Evolutionary conservation across 2,888 invertebrate genomes (phyloP).

Genomic region (Aricia artaxerxes): DNA sequence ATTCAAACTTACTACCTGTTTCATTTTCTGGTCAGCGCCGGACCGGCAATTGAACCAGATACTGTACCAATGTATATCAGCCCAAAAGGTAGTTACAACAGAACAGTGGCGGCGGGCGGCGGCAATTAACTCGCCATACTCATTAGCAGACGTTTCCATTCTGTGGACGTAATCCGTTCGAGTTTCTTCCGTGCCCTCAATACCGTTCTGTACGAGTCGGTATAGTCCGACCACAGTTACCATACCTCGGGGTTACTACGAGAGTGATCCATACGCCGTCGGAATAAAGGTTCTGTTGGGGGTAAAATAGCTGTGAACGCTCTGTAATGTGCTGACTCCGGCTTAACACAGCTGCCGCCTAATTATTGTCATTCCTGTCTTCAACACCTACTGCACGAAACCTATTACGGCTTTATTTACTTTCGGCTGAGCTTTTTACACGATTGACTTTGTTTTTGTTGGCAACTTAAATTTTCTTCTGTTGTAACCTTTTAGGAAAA

Average conservation of each 20-base stretch:
- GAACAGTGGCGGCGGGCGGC: constrained; percentile 44
- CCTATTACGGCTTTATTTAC: constrained; percentile 48
- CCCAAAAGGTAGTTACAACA: constrained; percentile 43
- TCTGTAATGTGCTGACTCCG: constrained; percentile 58
- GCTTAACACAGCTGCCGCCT: constrained; percentile 48
- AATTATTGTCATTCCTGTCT: constrained; percentile 51
- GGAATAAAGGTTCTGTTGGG: background rate
- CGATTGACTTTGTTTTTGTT: constrained; percentile 1
- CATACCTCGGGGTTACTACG: background rate
- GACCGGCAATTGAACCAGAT: background rate
- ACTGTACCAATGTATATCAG: background rate
- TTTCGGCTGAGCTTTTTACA: constrained; percentile 37
- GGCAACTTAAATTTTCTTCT: background rate
- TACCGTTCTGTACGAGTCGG: constrained; percentile 56
- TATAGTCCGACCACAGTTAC: constrained; percentile 23
- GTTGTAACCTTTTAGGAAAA: background rate
- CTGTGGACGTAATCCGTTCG: constrained; percentile 62
- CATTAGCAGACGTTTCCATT: constrained; percentile 75
- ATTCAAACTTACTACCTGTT: background rate
- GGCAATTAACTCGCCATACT: constrained; percentile 71
- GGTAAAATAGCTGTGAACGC: background rate
- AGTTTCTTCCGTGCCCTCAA: constrained; percentile 50
- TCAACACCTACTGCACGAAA: constrained; percentile 49
- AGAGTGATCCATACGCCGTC: background rate
- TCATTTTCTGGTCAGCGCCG: background rate